Evolutionary conservation across 2,797 vertebrate species (phyloP).

Genomic region (Lepus oiostolus): DNA sequence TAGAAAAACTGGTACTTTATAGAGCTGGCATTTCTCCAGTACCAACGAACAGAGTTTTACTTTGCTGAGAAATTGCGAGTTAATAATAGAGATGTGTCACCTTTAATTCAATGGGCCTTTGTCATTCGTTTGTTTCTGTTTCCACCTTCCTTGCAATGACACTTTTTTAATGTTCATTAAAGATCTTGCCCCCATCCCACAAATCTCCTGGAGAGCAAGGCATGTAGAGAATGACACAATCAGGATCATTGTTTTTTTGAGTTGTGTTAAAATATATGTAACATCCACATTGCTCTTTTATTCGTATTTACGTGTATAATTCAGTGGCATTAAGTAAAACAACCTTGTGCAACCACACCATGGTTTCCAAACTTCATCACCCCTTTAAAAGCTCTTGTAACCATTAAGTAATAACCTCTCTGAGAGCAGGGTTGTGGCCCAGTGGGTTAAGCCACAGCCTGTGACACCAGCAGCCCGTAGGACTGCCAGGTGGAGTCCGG

Average conservation of each 20-base stretch:
- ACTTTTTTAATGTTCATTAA: not conserved
- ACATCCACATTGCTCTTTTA: not conserved
- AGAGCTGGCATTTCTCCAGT: conserved; percentile 58
- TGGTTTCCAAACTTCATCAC: not conserved
- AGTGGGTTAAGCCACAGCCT: no score
- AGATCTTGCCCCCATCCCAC: not conserved
- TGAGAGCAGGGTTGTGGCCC: no score
- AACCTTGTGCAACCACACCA: not conserved
- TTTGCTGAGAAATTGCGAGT: conserved; percentile 60
- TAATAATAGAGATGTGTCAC: conserved; percentile 65
- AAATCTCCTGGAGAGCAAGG: conserved; percentile 21
- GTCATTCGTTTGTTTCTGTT: conserved; percentile 47
- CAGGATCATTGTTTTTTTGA: not conserved
- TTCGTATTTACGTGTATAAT: not conserved
- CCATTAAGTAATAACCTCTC: not conserved
- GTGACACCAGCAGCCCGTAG: no score
- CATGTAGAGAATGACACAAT: not conserved
- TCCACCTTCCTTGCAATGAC: not conserved
- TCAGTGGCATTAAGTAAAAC: not conserved
- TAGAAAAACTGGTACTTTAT: conserved; percentile 68
- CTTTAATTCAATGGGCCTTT: conserved; percentile 18
- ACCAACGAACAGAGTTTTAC: conserved; percentile 57
- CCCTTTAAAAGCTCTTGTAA: not conserved
- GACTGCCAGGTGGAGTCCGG: no score
- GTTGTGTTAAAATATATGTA: not conserved